A percentile compares a stretch with the other conserved stretches of the same genome.
Evolutionary conservation across 2,888 invertebrate genomes (phyloP).

Genomic region (Sarcophaga caerulescens): DNA sequence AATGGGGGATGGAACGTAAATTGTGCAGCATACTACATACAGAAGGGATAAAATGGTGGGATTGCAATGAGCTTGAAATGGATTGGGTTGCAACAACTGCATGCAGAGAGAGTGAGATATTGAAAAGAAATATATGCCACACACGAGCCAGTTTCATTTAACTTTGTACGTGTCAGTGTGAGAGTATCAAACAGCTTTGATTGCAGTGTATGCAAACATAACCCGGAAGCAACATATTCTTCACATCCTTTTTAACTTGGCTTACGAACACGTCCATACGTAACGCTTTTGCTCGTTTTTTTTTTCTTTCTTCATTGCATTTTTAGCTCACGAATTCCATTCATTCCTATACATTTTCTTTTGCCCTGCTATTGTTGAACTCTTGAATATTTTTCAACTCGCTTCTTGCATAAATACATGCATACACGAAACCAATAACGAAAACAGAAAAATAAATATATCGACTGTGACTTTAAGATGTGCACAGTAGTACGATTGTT

Average conservation of each 20-base stretch:
- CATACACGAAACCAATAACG: not conserved
- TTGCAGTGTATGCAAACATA: conserved; percentile 62
- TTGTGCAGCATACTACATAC: conserved; percentile 35
- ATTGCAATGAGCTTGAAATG: not conserved
- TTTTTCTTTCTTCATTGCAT: not conserved
- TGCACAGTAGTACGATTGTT: not conserved
- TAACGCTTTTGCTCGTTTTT: not conserved
- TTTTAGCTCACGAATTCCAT: conserved; percentile 28
- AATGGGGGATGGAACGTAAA: conserved; percentile 35
- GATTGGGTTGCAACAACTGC: not conserved
- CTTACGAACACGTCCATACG: conserved; percentile 53
- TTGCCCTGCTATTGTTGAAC: not conserved
- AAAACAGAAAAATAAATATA: not conserved
- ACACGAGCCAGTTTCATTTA: conserved; percentile 55
- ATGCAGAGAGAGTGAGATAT: conserved; percentile 27
- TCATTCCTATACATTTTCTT: not conserved
- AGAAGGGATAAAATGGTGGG: not conserved
- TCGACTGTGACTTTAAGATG: conserved; percentile 5
- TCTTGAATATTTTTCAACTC: conserved; percentile 40
- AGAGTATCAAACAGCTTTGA: conserved; percentile 51
- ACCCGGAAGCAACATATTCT: conserved; percentile 62
- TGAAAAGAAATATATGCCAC: conserved; percentile 54
- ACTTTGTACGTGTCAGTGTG: conserved; percentile 25
- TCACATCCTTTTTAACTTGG: conserved; percentile 57
- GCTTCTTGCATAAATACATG: conserved; percentile 36